Conservation (phyloP, 2,888 invertebrate species). For the Uloborus plumipes region DNA sequence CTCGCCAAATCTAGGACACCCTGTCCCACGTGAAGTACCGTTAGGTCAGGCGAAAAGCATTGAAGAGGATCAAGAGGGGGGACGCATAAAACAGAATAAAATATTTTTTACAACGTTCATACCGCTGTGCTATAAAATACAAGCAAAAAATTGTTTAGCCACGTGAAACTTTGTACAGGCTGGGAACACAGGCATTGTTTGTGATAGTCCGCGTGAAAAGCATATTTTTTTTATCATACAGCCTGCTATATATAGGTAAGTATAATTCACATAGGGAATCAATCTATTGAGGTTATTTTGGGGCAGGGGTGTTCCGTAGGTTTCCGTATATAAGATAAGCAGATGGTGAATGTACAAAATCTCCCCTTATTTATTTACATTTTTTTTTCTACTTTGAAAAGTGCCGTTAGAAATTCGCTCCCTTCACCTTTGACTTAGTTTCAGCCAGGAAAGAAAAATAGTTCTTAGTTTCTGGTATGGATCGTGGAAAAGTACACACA, state of each 20-base stretch:
- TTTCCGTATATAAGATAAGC: slow-evolving; percentile 33
- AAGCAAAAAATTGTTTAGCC: slow-evolving; percentile 36
- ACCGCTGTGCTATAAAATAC: slow-evolving; percentile 1
- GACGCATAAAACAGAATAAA: neutral
- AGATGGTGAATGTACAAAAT: slow-evolving; percentile 45
- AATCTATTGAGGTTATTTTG: slow-evolving; percentile 37
- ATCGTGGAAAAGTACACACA: too few species aligned
- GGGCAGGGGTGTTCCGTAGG: slow-evolving; percentile 9
- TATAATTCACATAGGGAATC: slow-evolving; percentile 44
- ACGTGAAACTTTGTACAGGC: slow-evolving; percentile 35
- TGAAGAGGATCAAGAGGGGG: slow-evolving; percentile 11
- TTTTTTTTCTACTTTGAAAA: slow-evolving; percentile 23
- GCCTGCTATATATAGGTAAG: slow-evolving; percentile 49
- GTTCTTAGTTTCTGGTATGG: too few species aligned
- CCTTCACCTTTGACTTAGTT: too few species aligned
- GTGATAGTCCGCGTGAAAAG: slow-evolving; percentile 11
- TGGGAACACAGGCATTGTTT: slow-evolving; percentile 26
- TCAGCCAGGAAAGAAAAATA: too few species aligned
- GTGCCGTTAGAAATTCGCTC: neutral
- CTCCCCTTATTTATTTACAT: slow-evolving; percentile 37
- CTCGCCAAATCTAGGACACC: slow-evolving; percentile 17
- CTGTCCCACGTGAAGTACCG: slow-evolving; percentile 17
- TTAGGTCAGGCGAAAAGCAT: slow-evolving; percentile 32
- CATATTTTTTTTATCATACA: slow-evolving; percentile 30
- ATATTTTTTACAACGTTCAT: neutral